Base-by-base conservation (phyloP, 2,888 invertebrate species). In the Eulithis testata region DNA sequence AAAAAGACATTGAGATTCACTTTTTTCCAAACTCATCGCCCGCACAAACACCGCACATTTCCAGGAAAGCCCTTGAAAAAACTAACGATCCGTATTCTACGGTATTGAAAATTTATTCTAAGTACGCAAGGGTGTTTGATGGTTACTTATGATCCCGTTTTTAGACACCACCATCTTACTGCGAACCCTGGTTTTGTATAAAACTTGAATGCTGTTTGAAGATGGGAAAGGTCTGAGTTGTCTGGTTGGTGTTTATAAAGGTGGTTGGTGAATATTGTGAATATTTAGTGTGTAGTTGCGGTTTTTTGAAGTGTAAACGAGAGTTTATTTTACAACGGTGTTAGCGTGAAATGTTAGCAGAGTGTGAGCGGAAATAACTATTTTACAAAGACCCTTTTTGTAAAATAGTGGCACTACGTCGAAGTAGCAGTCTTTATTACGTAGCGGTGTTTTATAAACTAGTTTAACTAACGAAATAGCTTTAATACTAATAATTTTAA, bases 91-190 rank as follows among this genome's bases (percentile, higher is more conserved):
- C 85, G 79, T 84, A 82, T 81, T 81, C 72, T 74, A 72, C 64
- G 81, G 87, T 89, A 91, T 92, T 90, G 91, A 90, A 92, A 91
- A 92, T 92, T 91, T 92, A 92, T 92, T 90, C 90, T 86, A 85
- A 90, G 87, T 88, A 90, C 88, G 85, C 78, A 78, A 76, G 84
- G 81, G 84, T 78, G 84, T 83, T 84, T 87, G 86, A 88, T 88
- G 87, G 90, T 90, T 87, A 90, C 83, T 88, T 90, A 91, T 86
- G 86, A 79, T 84, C 85, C 82, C 84, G 81, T 84, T 79, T 83
- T 78, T 73, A 76, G 75, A 81, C 74, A 78, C 62, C 64, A 74
- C 89, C 88, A 84, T 27, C 71, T 65, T 77, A 77, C 37, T 36
- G 60, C 68, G 84, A 82, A 37, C 87, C 68, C 59, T 60, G 37